phyloP scores from a whole-genome alignment of 2,888 invertebrate species.

The Troides helena region DNA sequence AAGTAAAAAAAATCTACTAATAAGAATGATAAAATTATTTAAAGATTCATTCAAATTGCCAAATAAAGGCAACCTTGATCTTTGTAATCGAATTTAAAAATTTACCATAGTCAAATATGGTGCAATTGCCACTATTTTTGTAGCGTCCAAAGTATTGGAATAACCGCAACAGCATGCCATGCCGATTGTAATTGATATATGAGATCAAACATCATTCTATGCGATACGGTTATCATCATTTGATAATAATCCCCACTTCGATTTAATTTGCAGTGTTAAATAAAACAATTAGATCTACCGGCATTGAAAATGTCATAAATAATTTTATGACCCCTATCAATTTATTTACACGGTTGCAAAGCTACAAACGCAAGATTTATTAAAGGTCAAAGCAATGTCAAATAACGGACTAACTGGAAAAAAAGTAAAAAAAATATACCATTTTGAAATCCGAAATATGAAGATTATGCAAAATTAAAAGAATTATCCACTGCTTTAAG shows the following conservation, averaged over 20 bases:
- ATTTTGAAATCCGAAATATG: conserved; percentile 40
- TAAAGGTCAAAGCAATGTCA: conserved; percentile 74
- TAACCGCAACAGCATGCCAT: conserved; percentile 30
- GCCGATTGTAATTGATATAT: conserved; percentile 17
- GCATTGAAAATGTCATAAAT: conserved; percentile 8
- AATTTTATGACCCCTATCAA: neutral
- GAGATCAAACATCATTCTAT: conserved; percentile 19
- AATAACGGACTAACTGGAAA: conserved; percentile 36
- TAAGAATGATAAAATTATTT: neutral
- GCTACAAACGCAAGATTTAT: conserved; percentile 1
- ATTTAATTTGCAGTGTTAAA: conserved; percentile 1
- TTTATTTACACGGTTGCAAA: neutral
- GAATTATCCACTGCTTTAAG: neutral
- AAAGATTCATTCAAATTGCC: neutral
- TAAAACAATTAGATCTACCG: conserved; percentile 13
- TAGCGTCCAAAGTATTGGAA: conserved; percentile 12
- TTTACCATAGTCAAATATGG: conserved; percentile 26
- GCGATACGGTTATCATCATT: conserved; percentile 28
- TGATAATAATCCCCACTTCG: conserved; percentile 24
- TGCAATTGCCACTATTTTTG: conserved; percentile 18
- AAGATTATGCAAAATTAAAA: conserved; percentile 3
- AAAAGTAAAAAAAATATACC: conserved; percentile 52
- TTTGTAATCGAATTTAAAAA: conserved; percentile 8
- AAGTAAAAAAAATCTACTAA: neutral
- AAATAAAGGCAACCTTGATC: conserved; percentile 1